Evolutionary conservation across 2,888 invertebrate genomes (phyloP).

Genomic region (Petrophora chlorosata): DNA sequence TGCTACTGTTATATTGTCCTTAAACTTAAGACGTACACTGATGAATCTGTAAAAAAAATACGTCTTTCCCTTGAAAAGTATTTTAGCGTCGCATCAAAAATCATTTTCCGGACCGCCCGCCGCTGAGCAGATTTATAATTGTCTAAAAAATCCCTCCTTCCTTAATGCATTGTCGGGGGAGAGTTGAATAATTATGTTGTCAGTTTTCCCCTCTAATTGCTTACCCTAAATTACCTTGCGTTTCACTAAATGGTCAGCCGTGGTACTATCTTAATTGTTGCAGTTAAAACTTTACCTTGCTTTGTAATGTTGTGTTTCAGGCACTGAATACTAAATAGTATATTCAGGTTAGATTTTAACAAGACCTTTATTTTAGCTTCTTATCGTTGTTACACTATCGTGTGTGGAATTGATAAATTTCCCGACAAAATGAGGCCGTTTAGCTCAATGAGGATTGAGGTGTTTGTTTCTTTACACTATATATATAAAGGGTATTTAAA

Average conservation of each 20-base stretch:
- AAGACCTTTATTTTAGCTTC: too few species aligned
- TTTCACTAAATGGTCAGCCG: slow-evolving; percentile 36
- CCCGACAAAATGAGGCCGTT: too few species aligned
- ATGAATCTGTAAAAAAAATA: neutral
- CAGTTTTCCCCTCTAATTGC: slow-evolving; percentile 51
- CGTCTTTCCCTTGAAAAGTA: slow-evolving; percentile 29
- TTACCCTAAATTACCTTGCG: slow-evolving; percentile 48
- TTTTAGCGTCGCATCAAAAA: slow-evolving; percentile 25
- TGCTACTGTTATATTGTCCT: too few species aligned
- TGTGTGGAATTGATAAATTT: too few species aligned
- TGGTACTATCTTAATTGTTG: slow-evolving; percentile 34
- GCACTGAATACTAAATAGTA: neutral
- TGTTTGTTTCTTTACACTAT: too few species aligned
- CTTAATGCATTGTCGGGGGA: slow-evolving; percentile 52
- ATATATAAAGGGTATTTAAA: too few species aligned
- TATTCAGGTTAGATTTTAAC: too few species aligned
- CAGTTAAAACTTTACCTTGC: slow-evolving; percentile 33
- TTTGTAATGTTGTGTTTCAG: slow-evolving; percentile 22
- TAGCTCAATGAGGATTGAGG: too few species aligned
- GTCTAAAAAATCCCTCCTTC: slow-evolving; percentile 45
- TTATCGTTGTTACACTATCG: neutral
- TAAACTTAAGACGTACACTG: neutral
- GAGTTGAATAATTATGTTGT: slow-evolving; percentile 50
- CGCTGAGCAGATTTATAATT: slow-evolving; percentile 45
- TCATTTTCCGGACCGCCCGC: slow-evolving; percentile 14